Evolutionary conservation across 2,888 invertebrate genomes (phyloP).

Genomic region (Omphaloscelis lunosa): DNA sequence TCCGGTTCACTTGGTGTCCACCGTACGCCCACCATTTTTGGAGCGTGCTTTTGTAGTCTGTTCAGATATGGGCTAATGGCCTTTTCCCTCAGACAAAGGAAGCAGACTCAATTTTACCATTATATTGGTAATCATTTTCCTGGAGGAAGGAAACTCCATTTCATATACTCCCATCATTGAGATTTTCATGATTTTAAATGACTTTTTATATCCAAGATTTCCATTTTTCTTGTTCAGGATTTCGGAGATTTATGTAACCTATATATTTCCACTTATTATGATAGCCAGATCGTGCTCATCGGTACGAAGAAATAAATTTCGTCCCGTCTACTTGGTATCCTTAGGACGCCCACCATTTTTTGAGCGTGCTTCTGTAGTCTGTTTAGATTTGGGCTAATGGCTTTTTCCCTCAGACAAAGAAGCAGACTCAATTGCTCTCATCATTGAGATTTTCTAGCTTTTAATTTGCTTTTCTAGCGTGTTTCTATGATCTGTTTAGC

Average conservation of each 20-base stretch:
- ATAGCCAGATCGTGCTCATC: background rate
- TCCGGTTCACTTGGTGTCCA: background rate
- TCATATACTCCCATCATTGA: background rate
- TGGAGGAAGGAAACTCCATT: background rate
- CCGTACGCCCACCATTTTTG: background rate
- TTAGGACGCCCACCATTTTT: background rate
- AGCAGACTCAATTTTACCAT: background rate
- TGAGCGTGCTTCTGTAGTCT: background rate
- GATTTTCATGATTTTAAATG: background rate
- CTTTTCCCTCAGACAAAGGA: background rate
- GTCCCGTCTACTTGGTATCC: background rate
- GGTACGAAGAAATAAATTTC: too few species aligned
- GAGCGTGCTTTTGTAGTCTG: background rate
- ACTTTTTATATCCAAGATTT: background rate
- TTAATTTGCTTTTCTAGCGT: background rate
- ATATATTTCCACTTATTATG: background rate
- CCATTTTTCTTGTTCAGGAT: too few species aligned
- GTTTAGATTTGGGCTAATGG: background rate
- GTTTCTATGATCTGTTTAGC: too few species aligned
- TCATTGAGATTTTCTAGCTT: conserved; percentile 2
- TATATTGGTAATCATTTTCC: background rate
- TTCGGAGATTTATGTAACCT: background rate
- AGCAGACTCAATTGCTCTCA: background rate
- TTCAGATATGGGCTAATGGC: background rate
- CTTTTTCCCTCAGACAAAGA: background rate